Evolutionary conservation across 1,140 invertebrate genomes (phyloP), one percentile per base, ranked within the genome.

Genomic region (Melitaea cinxia): DNA sequence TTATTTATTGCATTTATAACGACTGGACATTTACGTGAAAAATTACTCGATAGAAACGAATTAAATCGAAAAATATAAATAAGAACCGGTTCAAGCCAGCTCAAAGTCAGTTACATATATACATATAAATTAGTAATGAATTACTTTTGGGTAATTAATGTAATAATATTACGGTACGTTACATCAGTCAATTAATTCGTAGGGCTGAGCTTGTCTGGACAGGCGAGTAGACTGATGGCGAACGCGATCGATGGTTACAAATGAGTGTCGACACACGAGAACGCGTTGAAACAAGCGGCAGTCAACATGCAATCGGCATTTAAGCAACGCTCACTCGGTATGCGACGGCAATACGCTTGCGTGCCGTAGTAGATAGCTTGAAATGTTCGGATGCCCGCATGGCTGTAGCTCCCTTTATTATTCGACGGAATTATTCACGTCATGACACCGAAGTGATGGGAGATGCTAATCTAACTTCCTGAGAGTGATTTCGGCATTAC

Each of bases 161-260:
- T 37, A 15, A 23, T 47, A 12, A 50, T 10, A 42, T 42, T 17
- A 42, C 4, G 37, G n/a, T 12, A 33, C 17, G 12, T 72, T 64
- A 71, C 72, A 73, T 70, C 61, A 57, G 52, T 33, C 37, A 47
- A 45, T 10, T 45, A 33, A 17, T 59, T 37, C 54, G 28, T 28
- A 47, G 17, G 52, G 39, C 14, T 24, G 30, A 37, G 21, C 4
- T 35, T 14, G 28, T 39, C 30, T 60, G 45, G 60, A 66, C 53
- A 61, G 68, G 68, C 68, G 39, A 57, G 64, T 37, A 55, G 74
- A 81, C 55, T 76, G 72, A 80, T 75, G 75, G 69, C 70, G 47
- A 78, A 71, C 57, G 21, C 72, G 80, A 83, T 85, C 83, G 82
- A 88, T 85, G 78, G 57, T 83, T 78, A 89, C 86, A 88, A 89